Evolutionary conservation across 2,797 vertebrate species (phyloP).

Genomic region (Sparidentex hasta): DNA sequence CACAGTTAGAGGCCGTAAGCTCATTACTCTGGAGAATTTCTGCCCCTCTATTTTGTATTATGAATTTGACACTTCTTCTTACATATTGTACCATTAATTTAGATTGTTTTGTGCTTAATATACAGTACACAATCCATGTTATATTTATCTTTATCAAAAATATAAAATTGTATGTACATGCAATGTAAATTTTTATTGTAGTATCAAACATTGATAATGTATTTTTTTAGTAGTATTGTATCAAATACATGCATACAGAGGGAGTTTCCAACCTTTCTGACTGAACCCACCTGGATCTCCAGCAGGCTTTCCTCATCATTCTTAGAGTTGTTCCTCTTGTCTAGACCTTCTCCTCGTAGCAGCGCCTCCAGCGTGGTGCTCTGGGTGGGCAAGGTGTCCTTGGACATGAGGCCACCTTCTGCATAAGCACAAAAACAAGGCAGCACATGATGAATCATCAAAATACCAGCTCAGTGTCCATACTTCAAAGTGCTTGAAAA

Average conservation of each 20-base stretch:
- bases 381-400: conserved; percentile 92
- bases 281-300: conserved; percentile 92
- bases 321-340: conserved; percentile 92
- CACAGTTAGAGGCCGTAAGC: no score
- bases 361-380: conserved; percentile 96
- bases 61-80: no score
- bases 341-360: conserved; percentile 93
- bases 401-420: conserved; percentile 93
- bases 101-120: no score
- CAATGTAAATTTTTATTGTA: no score
- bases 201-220: no score
- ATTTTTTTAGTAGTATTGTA: no score
- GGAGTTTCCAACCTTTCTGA: background rate
- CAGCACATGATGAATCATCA: conserved; percentile 22
- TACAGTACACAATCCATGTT: no score
- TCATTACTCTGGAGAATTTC: no score
- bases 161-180: no score
- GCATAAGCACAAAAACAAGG: conserved; percentile 38
- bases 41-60: no score
- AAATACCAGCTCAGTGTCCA: conserved; percentile 3
- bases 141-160: no score
- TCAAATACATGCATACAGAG: background rate
- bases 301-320: conserved; percentile 94
- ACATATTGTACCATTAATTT: no score
- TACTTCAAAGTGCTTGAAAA: background rate